Base-by-base conservation (phyloP, 2,113 vertebrate species). In the Elachura formosa region DNA sequence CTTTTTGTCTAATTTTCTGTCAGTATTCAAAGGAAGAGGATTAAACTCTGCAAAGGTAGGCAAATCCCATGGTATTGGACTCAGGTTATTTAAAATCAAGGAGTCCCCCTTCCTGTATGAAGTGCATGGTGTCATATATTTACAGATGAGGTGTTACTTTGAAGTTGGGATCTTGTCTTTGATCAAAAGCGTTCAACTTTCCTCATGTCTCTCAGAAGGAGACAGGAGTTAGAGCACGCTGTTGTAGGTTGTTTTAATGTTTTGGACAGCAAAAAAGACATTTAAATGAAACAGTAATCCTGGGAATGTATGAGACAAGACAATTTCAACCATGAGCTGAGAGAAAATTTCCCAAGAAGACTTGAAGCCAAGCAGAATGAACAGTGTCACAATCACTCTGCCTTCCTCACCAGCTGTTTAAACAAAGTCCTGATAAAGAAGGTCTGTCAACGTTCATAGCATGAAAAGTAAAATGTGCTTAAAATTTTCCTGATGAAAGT, bases 221-320 rank as follows among this genome's bases (percentile, higher is more conserved):
- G 97, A 97, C 96, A 96, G 97, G 96, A 93, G 95, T 97, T 97
- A 79, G 86, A 94, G 95, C 66, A 20, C 93, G 90, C 62, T 95
- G 94, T 96, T 76, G 51, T 96, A 96, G 7, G 0, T 64, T 96
- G 96, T 96, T 98, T 93, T 97, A 96, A 97, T 97, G 97, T 97
- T 98, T 97, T 97, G 97, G 98, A 98, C 95, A 96, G 96, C 95
- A 97, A 96, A 98, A 97, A 96, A 97, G 98, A 97, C 98, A 97
- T 97, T 97, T 98, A 98, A 97, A 98, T 93, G 96, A 98, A 97
- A 96, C 97, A 97, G 96, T 94, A 87, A 97, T 94, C 94, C 89
- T 68, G 78, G 93, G 93, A 97, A 97, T 85, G 95, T 69, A 84
- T 9, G 49, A 96, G 97, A 97, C 94, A 97, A 97, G 96, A 97